phyloP scores from a whole-genome alignment of 2,888 invertebrate genomes.

The Tanypteryx hageni region DNA sequence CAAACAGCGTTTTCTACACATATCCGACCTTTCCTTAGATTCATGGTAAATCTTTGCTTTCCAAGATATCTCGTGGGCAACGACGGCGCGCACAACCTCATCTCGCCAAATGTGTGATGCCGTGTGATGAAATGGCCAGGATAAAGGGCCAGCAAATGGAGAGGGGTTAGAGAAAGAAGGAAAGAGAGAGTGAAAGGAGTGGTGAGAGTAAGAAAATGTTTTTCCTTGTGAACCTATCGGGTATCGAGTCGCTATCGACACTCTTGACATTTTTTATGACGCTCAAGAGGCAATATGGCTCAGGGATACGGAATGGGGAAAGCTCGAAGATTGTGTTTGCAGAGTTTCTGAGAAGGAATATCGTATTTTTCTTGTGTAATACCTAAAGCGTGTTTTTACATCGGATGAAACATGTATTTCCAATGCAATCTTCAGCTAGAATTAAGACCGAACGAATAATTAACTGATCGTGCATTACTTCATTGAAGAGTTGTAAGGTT shows the following conservation, averaged over 20 bases:
- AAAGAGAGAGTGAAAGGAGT: background rate
- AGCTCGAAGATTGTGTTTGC: conserved; percentile 4
- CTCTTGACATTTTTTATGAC: conserved; percentile 46
- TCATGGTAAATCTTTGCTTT: conserved; percentile 30
- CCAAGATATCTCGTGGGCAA: conserved; percentile 5
- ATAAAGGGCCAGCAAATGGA: background rate
- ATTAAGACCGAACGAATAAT: too few species aligned
- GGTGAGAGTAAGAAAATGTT: conserved; percentile 40
- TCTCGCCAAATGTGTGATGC: conserved; percentile 52
- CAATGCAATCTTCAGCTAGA: too few species aligned
- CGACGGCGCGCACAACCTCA: conserved; percentile 44
- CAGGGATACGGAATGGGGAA: conserved; percentile 33
- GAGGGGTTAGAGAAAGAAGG: background rate
- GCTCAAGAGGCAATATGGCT: conserved; percentile 31
- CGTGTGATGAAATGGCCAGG: conserved; percentile 17
- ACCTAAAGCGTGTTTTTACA: background rate
- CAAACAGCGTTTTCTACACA: conserved; percentile 1
- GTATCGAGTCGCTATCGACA: conserved; percentile 57
- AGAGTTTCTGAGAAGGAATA: background rate
- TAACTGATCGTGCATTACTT: too few species aligned
- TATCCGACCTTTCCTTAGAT: conserved; percentile 4
- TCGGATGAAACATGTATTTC: background rate
- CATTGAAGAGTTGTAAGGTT: too few species aligned
- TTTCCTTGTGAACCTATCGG: conserved; percentile 51
- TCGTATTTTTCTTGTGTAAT: background rate